These are phyloP conservation scores for Agonopterix heracliana DNA, from an alignment of 2,888 invertebrate genomes.

Conservation along the genomic window DNA sequence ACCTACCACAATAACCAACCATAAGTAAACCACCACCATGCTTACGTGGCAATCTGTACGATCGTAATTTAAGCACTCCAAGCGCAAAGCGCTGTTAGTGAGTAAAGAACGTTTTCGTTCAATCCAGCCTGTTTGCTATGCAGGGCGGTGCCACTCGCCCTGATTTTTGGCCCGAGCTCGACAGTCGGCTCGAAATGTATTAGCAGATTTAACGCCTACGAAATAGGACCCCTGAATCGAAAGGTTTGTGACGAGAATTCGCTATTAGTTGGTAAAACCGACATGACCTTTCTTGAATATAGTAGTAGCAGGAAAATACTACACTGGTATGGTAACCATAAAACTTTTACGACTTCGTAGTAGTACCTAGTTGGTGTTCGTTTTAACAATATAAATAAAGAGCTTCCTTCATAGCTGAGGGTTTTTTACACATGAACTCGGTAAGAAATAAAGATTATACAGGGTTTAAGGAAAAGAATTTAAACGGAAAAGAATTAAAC, in stretches of 20 bases:
- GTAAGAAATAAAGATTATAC: no score
- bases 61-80: slow-evolving; percentile 21
- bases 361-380: no score
- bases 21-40: no score
- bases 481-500: no score
- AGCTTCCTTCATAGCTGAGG: no score
- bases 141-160: slow-evolving; percentile 52
- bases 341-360: no score
- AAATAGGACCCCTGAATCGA: slow-evolving; percentile 48
- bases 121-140: slow-evolving; percentile 59
- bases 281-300: not conserved
- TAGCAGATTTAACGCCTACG: slow-evolving; percentile 64
- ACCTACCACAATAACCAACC: no score
- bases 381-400: no score
- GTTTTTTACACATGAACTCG: no score
- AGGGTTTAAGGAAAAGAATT: no score
- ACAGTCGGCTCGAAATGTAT: slow-evolving; percentile 66
- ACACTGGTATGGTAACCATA: no score
- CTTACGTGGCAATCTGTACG: not conserved
- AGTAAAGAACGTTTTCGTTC: slow-evolving; percentile 26
- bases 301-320: not conserved
- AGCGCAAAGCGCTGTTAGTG: slow-evolving; percentile 15
- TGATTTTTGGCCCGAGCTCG: slow-evolving; percentile 70
- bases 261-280: slow-evolving; percentile 33
- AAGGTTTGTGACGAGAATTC: slow-evolving; percentile 53